Conservation (phyloP, 2,797 vertebrate species). For the Helicolenus hilgendorfi region DNA sequence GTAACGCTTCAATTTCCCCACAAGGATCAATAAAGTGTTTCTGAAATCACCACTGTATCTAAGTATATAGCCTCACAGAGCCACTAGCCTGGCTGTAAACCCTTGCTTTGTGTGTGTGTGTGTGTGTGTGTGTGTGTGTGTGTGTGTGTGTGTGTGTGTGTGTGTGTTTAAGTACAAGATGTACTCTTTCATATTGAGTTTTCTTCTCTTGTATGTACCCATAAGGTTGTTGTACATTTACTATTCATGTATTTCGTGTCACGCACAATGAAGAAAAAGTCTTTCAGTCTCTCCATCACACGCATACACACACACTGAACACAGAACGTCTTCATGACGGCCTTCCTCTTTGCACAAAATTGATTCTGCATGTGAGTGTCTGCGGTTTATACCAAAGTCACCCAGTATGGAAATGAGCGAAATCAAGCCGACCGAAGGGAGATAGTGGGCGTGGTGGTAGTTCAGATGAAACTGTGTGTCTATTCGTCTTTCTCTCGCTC, state of each 20-base stretch:
- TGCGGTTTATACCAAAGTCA: constrained; percentile 73
- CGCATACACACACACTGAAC: background rate
- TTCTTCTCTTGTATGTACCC: background rate
- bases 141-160: background rate
- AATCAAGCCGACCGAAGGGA: constrained; percentile 11
- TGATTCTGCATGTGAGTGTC: constrained; percentile 32
- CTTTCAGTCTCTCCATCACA: background rate
- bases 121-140: background rate
- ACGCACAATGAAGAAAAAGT: background rate
- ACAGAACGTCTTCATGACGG: constrained; percentile 26
- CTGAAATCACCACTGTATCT: background rate
- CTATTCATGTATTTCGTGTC: background rate
- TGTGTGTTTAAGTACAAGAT: background rate
- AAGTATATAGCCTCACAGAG: background rate
- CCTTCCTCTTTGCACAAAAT: constrained; percentile 33
- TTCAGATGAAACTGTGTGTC: constrained; percentile 38
- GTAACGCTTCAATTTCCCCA: no score
- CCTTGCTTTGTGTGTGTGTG: background rate
- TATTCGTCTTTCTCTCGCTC: constrained; percentile 18
- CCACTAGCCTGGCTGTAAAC: background rate
- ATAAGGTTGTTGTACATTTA: background rate
- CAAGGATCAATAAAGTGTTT: no score
- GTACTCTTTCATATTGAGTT: background rate
- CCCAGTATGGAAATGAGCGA: constrained; percentile 60
- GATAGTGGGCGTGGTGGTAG: constrained; percentile 34